Conservation (phyloP, 2,797 vertebrate species). For the Acanthurus lineatus region DNA sequence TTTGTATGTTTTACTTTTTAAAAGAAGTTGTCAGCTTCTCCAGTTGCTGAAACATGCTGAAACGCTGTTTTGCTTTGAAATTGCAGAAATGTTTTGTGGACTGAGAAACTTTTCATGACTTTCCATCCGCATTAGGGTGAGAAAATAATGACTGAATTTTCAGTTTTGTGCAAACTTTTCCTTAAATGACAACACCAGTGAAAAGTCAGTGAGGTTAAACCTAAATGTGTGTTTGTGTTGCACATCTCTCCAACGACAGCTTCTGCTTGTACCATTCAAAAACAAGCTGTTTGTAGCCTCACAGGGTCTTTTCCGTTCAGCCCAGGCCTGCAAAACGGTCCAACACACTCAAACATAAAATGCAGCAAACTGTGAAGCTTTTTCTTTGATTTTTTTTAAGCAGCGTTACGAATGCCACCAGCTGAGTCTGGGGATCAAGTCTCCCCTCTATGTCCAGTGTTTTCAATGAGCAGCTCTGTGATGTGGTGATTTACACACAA, state of each 20-base stretch:
- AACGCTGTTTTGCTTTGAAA: too few species aligned
- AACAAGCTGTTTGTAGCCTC: constrained; percentile 63
- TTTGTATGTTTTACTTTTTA: too few species aligned
- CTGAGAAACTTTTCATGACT: too few species aligned
- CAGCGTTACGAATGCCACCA: constrained; percentile 68
- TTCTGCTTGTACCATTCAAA: constrained; percentile 48
- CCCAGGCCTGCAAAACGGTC: constrained; percentile 15
- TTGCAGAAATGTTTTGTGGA: too few species aligned
- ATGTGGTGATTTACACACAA: constrained; percentile 54
- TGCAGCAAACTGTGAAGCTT: constrained; percentile 45
- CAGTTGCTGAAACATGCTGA: too few species aligned
- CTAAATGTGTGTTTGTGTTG: constrained; percentile 43
- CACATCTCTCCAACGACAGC: constrained; percentile 46
- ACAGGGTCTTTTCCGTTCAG: constrained; percentile 22
- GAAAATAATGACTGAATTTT: too few species aligned
- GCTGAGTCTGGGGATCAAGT: constrained; percentile 64
- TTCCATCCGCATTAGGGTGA: too few species aligned
- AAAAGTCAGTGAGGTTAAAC: constrained; percentile 28
- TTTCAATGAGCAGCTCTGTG: constrained; percentile 53
- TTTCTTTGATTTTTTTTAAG: constrained; percentile 54
- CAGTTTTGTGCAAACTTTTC: too few species aligned
- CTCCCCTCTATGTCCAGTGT: constrained; percentile 42
- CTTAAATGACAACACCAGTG: neutral
- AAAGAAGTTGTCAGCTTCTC: too few species aligned
- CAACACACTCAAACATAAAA: constrained; percentile 14